phyloP scores from a whole-genome alignment of 2,113 vertebrate species.

The Ptyas mucosa region DNA sequence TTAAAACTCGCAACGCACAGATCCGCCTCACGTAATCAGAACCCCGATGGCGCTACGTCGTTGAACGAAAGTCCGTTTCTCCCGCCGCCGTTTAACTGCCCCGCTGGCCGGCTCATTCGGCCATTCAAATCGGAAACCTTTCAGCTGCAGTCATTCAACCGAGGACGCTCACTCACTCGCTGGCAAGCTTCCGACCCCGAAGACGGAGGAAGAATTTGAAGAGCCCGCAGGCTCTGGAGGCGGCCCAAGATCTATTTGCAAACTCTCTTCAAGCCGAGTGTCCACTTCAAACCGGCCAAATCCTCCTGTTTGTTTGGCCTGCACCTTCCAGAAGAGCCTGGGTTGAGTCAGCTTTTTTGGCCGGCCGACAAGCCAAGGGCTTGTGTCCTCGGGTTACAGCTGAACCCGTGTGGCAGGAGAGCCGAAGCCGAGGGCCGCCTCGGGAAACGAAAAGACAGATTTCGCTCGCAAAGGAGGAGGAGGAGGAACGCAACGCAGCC shows the following conservation, averaged over 20 bases:
- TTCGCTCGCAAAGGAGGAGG: not conserved
- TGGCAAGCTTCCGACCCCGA: not conserved
- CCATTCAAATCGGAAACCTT: not conserved
- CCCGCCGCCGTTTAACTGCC: not conserved
- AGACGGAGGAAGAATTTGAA: not conserved
- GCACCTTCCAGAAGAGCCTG: not conserved
- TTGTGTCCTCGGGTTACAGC: not conserved
- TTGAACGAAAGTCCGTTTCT: not conserved
- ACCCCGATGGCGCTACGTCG: not conserved
- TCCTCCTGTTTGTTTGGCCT: slow-evolving; percentile 9
- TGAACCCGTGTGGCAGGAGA: not conserved
- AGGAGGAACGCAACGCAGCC: too few relatives aligned
- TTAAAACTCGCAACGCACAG: too few relatives aligned
- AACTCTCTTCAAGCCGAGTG: not conserved
- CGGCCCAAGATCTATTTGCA: not conserved
- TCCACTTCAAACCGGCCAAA: slow-evolving; percentile 1
- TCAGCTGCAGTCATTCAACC: not conserved
- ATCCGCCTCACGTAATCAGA: not conserved
- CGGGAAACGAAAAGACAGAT: not conserved
- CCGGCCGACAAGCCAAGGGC: not conserved
- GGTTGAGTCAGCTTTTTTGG: not conserved
- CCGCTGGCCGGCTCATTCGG: too few relatives aligned
- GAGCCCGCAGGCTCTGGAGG: not conserved
- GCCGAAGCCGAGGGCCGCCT: not conserved
- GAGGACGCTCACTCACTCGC: not conserved